Base-by-base conservation (phyloP, 2,113 vertebrate species). In the Microcebus murinus region DNA sequence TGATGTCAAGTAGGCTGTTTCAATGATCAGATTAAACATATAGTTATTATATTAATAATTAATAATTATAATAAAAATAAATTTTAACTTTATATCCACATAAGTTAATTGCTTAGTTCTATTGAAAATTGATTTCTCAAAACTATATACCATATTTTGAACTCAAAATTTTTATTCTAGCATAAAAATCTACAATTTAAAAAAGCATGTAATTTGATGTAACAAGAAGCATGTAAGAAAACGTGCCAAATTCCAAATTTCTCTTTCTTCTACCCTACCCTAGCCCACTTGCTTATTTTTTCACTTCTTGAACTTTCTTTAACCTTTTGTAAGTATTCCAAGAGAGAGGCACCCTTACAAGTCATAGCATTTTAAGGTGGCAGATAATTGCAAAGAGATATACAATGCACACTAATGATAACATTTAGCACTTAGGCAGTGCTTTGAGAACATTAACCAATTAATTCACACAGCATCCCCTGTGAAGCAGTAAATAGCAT, bases 251-350 rank as follows among this genome's bases (percentile, higher is more conserved):
- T 85, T 95, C 61, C 14, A 63, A 84, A 87, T 93, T 71, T 86
- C 61, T 23, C 34, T 81, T 90, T 96, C 57, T 87, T 90, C 34
- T 79, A 36, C 8, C 6, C 25, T 79, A 70, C 36, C 48, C 82
- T 77, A 71, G 25, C 34, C 42, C 18, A n/a, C 8, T 6, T 82
- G 34, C 79, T 21, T 91, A 42, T 87, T 73, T 1, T 27, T 48
- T 29, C 48, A 80, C 27, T 57, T 92, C 57, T 80, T 61, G 94
- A 97, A 96, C 91, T 98, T 97, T 96, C 48, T 65, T 85, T 95
- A 80, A 77, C 42, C 52, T 96, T 27, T 6, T 21, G 27, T 42
- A 79, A 91, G 42, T 42, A 55, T 55, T 61, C 55, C 48, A 88
- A 87, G 68, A 68, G 73, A 20, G 67, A 94, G 48, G 52, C 14